Evolutionary conservation across 2,888 invertebrate species (phyloP).

Genomic region (Seira ritae): DNA sequence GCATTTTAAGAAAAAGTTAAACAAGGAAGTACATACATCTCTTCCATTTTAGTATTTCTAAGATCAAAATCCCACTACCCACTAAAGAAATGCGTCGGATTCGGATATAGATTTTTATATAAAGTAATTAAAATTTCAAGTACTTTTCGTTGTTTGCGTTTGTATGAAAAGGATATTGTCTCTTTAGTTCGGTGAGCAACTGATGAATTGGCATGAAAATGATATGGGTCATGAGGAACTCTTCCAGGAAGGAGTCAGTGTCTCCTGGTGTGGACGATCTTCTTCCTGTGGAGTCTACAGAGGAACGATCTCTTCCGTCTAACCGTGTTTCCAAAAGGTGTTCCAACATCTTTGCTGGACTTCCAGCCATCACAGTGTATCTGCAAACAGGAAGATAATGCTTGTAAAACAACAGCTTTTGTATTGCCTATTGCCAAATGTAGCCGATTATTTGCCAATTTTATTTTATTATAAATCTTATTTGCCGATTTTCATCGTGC

Average conservation of each 20-base stretch:
- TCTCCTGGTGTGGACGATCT: constrained; percentile 74
- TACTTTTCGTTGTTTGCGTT: constrained; percentile 14
- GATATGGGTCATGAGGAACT: constrained; percentile 88
- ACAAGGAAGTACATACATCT: no score
- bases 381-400: constrained; percentile 76
- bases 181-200: constrained; percentile 84
- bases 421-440: background rate
- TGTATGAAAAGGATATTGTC: constrained; percentile 84
- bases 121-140: background rate
- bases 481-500: background rate
- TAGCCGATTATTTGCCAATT: background rate
- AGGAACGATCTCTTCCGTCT: constrained; percentile 77
- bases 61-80: no score
- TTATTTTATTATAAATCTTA: background rate
- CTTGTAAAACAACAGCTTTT: background rate
- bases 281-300: constrained; percentile 65
- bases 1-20: no score
- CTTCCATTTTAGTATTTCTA: no score
- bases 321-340: constrained; percentile 88
- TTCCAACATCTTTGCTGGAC: constrained; percentile 90
- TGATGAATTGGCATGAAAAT: constrained; percentile 88
- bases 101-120: background rate
- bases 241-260: constrained; percentile 86
- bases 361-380: constrained; percentile 91
- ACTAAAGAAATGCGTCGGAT: no score